A percentile compares a stretch with the other conserved stretches of the same genome.
These are phyloP conservation scores for Hipposideros armiger DNA, from an alignment of 2,113 vertebrate species.

Conservation along the genomic window DNA sequence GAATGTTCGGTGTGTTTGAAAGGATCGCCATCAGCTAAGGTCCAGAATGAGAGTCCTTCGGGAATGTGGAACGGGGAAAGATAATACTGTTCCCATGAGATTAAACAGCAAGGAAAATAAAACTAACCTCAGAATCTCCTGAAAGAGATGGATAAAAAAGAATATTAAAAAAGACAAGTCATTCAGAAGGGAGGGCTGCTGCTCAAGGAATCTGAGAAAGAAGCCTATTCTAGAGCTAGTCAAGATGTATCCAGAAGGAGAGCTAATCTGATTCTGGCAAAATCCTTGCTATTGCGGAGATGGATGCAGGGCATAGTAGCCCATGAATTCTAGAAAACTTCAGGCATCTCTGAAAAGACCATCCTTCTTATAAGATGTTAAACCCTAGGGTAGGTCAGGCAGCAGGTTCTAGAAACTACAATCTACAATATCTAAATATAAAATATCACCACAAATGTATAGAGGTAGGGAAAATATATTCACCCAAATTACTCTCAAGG, in stretches of 20 bases:
- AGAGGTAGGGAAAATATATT: not conserved
- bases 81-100: not conserved
- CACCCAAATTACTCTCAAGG: not conserved
- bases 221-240: not conserved
- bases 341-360: not conserved
- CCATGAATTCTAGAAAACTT: not conserved
- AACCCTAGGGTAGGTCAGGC: not conserved
- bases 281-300: not conserved
- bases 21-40: not conserved
- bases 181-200: not conserved
- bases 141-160: not conserved
- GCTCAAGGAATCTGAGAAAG: not conserved
- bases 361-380: not conserved
- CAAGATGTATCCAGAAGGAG: not conserved
- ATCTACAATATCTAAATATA: not conserved
- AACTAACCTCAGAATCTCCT: not conserved
- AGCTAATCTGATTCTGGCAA: not conserved
- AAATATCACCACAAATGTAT: not conserved
- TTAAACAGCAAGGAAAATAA: not conserved
- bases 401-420: not conserved
- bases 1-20: conserved; percentile 18
- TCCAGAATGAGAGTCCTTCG: not conserved
- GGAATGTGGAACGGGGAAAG: not conserved
- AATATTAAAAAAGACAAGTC: not conserved
- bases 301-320: not conserved